phyloP scores from a whole-genome alignment of 92 coral and sea anemone genomes.

The Plumapathes pennacea region DNA sequence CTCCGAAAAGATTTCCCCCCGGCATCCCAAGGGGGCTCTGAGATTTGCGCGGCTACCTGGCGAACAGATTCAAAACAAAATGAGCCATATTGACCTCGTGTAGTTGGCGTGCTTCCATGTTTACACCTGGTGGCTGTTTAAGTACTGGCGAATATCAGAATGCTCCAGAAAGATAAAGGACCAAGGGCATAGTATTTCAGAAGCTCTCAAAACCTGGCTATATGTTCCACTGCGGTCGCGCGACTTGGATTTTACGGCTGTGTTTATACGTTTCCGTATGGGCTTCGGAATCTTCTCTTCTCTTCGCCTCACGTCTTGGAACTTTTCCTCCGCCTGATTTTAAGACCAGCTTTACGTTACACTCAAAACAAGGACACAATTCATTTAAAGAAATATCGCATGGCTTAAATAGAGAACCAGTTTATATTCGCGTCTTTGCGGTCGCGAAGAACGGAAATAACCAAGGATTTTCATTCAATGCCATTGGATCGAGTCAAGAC shows the following conservation, averaged over 20 bases:
- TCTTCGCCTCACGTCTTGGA: slow-evolving; percentile 65
- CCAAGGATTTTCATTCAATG: slow-evolving; percentile 77
- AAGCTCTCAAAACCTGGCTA: slow-evolving; percentile 1
- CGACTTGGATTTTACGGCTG: slow-evolving; percentile 11
- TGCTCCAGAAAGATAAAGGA: too few relatives aligned
- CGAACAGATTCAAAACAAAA: slow-evolving; percentile 31
- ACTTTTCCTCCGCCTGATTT: slow-evolving; percentile 88
- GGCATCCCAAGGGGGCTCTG: too few relatives aligned
- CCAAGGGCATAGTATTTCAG: too few relatives aligned
- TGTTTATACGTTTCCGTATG: slow-evolving; percentile 18
- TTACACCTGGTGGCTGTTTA: neutral
- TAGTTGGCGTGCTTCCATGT: slow-evolving; percentile 21
- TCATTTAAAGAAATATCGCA: slow-evolving; percentile 87
- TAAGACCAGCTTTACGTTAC: slow-evolving; percentile 64
- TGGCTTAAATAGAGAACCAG: slow-evolving; percentile 78
- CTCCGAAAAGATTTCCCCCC: too few relatives aligned
- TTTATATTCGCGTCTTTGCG: slow-evolving; percentile 94
- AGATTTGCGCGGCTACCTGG: slow-evolving; percentile 33
- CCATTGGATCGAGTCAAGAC: slow-evolving; percentile 86
- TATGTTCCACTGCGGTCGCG: slow-evolving; percentile 22
- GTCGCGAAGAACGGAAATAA: slow-evolving; percentile 56
- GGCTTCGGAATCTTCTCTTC: slow-evolving; percentile 18
- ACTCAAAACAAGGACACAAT: slow-evolving; percentile 67
- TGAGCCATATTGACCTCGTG: slow-evolving; percentile 43
- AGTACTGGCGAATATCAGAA: too few relatives aligned